Conservation (phyloP, 2,797 vertebrate genomes). For the Xiphophorus birchmanni region DNA sequence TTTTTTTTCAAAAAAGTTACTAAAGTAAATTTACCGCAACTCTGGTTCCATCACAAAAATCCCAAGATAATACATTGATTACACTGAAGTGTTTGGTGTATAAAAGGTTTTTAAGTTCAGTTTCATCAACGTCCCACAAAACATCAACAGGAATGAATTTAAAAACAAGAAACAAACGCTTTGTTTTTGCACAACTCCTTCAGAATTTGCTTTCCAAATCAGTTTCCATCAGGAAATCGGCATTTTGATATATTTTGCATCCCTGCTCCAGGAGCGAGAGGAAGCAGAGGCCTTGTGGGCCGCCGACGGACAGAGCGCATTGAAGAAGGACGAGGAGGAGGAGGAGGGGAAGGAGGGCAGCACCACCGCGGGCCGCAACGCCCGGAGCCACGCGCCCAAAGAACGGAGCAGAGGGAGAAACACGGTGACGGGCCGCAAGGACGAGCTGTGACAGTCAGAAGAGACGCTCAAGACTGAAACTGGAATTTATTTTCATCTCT, state of each 20-base stretch:
- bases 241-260: constrained; percentile 9
- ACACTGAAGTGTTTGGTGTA: not conserved
- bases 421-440: constrained; percentile 70
- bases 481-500: not conserved
- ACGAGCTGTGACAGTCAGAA: constrained; percentile 77
- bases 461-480: constrained; percentile 37
- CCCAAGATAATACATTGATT: not conserved
- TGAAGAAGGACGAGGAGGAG: constrained; percentile 60
- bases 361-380: constrained; percentile 56
- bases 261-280: constrained; percentile 83
- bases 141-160: not conserved
- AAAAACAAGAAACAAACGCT: not conserved
- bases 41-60: not conserved
- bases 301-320: constrained; percentile 63
- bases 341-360: constrained; percentile 46
- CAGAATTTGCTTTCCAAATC: constrained; percentile 3
- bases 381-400: constrained; percentile 76
- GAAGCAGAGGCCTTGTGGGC: constrained; percentile 83
- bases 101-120: not conserved
- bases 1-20: no score
- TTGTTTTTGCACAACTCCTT: not conserved
- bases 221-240: not conserved
- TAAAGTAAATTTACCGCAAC: no score
- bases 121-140: not conserved
- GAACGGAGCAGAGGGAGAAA: constrained; percentile 69